phyloP scores from a whole-genome alignment of 2,113 vertebrate genomes.

The Progne subis region DNA sequence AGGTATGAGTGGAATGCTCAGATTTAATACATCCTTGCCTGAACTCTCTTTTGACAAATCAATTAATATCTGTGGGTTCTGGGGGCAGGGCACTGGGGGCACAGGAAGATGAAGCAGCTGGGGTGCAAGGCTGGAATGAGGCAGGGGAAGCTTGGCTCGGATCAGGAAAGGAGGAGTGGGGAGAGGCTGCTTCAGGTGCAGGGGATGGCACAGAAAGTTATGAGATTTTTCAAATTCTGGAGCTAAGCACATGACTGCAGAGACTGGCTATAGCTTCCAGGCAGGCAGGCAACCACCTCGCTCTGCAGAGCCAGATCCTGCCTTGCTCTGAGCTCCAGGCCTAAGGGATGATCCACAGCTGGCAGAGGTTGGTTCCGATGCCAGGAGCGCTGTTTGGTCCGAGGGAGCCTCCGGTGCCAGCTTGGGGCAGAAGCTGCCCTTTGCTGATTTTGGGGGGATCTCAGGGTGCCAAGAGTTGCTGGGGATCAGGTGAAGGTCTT shows the following conservation, averaged over 20 bases:
- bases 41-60: slow-evolving; percentile 51
- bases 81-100: neutral
- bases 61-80: slow-evolving; percentile 51
- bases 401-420: neutral
- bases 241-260: neutral
- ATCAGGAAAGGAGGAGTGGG: neutral
- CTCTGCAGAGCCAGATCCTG: neutral
- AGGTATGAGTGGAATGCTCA: slow-evolving; percentile 72
- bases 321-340: neutral
- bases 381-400: rapidly evolving
- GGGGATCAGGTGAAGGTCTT: neutral
- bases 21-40: slow-evolving; percentile 54
- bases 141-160: neutral
- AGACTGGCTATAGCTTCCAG: neutral
- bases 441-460: neutral
- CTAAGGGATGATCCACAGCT: neutral
- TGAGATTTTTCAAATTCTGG: neutral
- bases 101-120: neutral
- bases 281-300: neutral
- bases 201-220: slow-evolving; percentile 34
- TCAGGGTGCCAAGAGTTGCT: neutral
- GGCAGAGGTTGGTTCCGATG: neutral
- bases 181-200: neutral
- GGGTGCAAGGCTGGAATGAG: neutral
- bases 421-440: neutral